These are phyloP conservation scores for Parnassius glacialis DNA, from an alignment of 2,888 invertebrate species.

Conservation along the genomic window DNA sequence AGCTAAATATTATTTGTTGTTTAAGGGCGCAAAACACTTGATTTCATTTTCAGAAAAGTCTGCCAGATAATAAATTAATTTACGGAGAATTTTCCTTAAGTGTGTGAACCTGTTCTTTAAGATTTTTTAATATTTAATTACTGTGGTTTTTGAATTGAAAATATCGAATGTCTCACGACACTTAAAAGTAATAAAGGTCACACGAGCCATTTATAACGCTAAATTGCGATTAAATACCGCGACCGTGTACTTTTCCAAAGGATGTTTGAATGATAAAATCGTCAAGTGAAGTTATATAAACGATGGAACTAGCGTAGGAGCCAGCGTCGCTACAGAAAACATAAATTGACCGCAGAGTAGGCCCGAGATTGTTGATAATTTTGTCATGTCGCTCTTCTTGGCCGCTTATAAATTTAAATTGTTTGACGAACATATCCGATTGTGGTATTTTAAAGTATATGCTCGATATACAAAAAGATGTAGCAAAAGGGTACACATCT, in stretches of 20 bases:
- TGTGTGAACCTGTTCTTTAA: no score
- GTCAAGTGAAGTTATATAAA: constrained; percentile 55
- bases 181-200: constrained; percentile 12
- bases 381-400: constrained; percentile 44
- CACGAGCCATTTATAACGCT: constrained; percentile 14
- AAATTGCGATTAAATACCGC: constrained; percentile 26
- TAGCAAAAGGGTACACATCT: no score
- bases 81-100: no score
- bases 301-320: constrained; percentile 52
- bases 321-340: constrained; percentile 45
- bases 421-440: constrained; percentile 27
- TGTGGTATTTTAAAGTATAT: neutral
- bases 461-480: no score
- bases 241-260: constrained; percentile 40
- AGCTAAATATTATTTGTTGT: no score
- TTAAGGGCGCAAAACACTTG: no score
- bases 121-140: neutral
- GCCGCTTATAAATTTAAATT: constrained; percentile 39
- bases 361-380: constrained; percentile 56
- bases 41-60: no score
- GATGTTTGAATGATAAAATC: constrained; percentile 54
- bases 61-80: no score
- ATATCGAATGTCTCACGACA: neutral
- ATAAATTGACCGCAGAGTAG: constrained; percentile 55
- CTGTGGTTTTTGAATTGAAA: neutral